Percentiles rank a stretch among this genome's conserved stretches.
Conservation (phyloP, 2,888 invertebrate species). For the Tanytarsus gracilentus region DNA sequence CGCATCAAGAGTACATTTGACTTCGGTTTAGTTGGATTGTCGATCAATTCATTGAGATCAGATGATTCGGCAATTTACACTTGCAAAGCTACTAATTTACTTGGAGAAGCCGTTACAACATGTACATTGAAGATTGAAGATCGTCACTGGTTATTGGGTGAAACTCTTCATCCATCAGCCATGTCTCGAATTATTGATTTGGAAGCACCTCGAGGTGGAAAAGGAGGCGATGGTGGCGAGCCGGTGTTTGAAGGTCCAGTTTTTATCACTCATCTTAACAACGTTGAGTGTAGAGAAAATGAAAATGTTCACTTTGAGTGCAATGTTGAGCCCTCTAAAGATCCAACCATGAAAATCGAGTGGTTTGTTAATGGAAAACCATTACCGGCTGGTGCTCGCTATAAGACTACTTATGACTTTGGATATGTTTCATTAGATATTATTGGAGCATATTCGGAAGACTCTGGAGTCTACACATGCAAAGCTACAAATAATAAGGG, state of each 20-base stretch:
- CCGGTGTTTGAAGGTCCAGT: slow-evolving; percentile 75
- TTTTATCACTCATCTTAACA: slow-evolving; percentile 83
- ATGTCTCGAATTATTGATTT: slow-evolving; percentile 75
- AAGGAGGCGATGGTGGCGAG: slow-evolving; percentile 58
- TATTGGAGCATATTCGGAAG: slow-evolving; percentile 77
- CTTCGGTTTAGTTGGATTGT: slow-evolving; percentile 89
- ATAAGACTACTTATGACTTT: slow-evolving; percentile 89
- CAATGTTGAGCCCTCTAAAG: slow-evolving; percentile 83
- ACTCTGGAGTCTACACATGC: slow-evolving; percentile 85
- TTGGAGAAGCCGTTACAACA: slow-evolving; percentile 91
- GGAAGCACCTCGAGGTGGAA: slow-evolving; percentile 65
- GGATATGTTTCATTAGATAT: slow-evolving; percentile 90
- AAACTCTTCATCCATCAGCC: slow-evolving; percentile 81
- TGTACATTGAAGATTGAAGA: slow-evolving; percentile 83
- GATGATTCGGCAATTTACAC: slow-evolving; percentile 95
- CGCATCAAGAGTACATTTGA: slow-evolving; percentile 90
- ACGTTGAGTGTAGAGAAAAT: slow-evolving; percentile 78
- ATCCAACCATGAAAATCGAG: slow-evolving; percentile 82
- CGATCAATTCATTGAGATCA: slow-evolving; percentile 74
- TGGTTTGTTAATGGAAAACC: slow-evolving; percentile 94
- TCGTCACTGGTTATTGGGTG: slow-evolving; percentile 77
- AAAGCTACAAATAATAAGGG: slow-evolving; percentile 84
- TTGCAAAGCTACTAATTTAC: slow-evolving; percentile 85
- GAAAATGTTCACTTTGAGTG: slow-evolving; percentile 86
- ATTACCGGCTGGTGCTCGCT: slow-evolving; percentile 78